These are phyloP conservation scores for Elephantulus edwardii DNA, from an alignment of 2,113 vertebrate species.

Conservation along the genomic window DNA sequence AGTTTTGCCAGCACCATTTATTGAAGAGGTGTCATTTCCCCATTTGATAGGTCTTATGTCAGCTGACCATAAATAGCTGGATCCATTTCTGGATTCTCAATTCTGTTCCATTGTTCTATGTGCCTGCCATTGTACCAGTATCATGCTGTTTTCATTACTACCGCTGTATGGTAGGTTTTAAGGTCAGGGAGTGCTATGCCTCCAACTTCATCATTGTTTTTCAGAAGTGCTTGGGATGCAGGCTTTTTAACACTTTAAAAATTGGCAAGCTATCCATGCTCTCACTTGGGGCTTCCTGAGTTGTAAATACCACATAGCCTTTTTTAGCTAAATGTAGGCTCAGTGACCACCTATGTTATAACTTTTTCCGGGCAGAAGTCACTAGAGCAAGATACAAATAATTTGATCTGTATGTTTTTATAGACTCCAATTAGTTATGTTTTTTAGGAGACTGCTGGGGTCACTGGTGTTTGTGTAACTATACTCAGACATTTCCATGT, in stretches of 20 bases:
- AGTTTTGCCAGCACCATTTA: too few species aligned
- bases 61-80: too few species aligned
- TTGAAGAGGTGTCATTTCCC: too few species aligned
- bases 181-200: too few species aligned
- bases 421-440: conserved; percentile 69
- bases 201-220: too few species aligned
- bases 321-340: conserved; percentile 68
- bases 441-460: conserved; percentile 63
- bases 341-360: conserved; percentile 58
- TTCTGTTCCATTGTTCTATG: too few species aligned
- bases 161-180: too few species aligned
- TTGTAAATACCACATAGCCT: conserved; percentile 67
- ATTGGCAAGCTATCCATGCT: conserved; percentile 50
- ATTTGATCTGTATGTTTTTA: conserved; percentile 72
- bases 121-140: too few species aligned
- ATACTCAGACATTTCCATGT: neutral
- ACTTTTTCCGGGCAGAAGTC: conserved; percentile 61
- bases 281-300: conserved; percentile 42
- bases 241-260: conserved; percentile 16
- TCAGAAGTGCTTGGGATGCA: too few species aligned
- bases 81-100: too few species aligned
- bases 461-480: conserved; percentile 68
- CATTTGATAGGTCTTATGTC: too few species aligned
- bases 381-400: conserved; percentile 62
- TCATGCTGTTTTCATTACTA: too few species aligned